phyloP scores from a whole-genome alignment of 2,888 invertebrate genomes.

The Nomada goodeniana region DNA sequence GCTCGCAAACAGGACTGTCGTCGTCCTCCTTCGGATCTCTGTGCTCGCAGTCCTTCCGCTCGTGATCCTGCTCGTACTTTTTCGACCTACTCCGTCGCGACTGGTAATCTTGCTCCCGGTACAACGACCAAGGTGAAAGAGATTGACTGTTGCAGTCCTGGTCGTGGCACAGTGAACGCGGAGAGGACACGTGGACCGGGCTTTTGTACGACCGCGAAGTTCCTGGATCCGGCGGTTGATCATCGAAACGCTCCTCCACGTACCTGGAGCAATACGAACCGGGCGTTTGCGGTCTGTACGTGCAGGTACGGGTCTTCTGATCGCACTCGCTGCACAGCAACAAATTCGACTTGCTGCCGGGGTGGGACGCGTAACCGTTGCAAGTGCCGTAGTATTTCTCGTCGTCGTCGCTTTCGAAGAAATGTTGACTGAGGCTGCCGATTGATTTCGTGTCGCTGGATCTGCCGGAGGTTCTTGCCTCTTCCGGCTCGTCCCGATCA shows the following conservation, averaged over 20 bases:
- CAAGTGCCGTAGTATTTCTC: conserved; percentile 78
- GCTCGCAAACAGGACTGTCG: conserved; percentile 62
- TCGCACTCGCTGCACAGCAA: conserved; percentile 82
- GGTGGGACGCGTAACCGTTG: conserved; percentile 80
- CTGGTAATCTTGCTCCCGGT: conserved; percentile 53
- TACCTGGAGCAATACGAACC: conserved; percentile 74
- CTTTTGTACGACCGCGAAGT: conserved; percentile 60
- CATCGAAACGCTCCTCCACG: conserved; percentile 77
- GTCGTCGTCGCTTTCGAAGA: conserved; percentile 81
- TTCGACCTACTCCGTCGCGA: conserved; percentile 39
- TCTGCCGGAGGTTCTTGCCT: conserved; percentile 62
- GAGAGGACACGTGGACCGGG: conserved; percentile 56
- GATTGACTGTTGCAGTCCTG: conserved; percentile 44
- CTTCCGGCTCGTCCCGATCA: conserved; percentile 60
- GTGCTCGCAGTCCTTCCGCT: conserved; percentile 46
- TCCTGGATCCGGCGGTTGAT: conserved; percentile 56
- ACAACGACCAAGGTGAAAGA: conserved; percentile 55
- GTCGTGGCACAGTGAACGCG: conserved; percentile 48
- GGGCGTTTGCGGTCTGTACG: conserved; percentile 78
- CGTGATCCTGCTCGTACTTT: conserved; percentile 46
- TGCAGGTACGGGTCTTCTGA: conserved; percentile 77
- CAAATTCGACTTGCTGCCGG: conserved; percentile 82
- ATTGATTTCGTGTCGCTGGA: conserved; percentile 80
- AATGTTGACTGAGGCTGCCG: conserved; percentile 81
- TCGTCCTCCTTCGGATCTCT: conserved; percentile 67